Base-by-base conservation (phyloP, 1,140 invertebrate genomes). In the Drosophila miranda region DNA sequence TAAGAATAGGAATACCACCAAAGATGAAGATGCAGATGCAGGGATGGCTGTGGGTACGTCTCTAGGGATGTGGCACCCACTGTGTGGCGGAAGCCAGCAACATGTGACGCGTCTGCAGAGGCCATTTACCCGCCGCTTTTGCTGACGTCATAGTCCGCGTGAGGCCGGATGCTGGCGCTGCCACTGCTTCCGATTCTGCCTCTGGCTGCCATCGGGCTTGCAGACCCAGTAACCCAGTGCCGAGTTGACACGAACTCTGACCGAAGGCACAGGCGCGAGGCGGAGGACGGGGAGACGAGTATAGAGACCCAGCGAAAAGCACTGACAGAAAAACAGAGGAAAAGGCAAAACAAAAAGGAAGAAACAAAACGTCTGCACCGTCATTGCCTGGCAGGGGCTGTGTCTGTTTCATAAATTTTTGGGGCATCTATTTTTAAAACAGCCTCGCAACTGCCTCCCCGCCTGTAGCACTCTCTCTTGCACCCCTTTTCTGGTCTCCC, bases 91-190 rank as follows among this genome's bases (percentile, higher is more conserved):
- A 49, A 28, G 26, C 45, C 63, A 82, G 82, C 82, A 87, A 87
- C 82, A 87, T 87, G 83, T 87, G 82, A 86, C 74, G 56, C 64
- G 60, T 50, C 67, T 74, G 71, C 73, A 88, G 79, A 87, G 87
- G 82, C 76, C 87, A 76, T 89, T 89, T 89, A 89, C 87, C 87
- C 81, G 72, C 59, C 70, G 52, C 23, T 42, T 38, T 38, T 77
- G 71, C 76, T 89, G 87, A 89, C 87, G 87, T 89, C 87, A 89
- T 71, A 60, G 86, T 74, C 72, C 42, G 42, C 34, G 26, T 19
- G 30, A 42, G 28, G 21, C 43, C 34, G 23, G 42, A 61, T 52
- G 50, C 50, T 44, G 59, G 11, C 19, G 44, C 26, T 16, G 59
- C 19, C 41, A 58, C 23, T 64, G 48, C 30, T 7, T 6, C 45